Evolutionary conservation across 2,113 vertebrate species (phyloP).

Genomic region (Lophochroa leadbeateri): DNA sequence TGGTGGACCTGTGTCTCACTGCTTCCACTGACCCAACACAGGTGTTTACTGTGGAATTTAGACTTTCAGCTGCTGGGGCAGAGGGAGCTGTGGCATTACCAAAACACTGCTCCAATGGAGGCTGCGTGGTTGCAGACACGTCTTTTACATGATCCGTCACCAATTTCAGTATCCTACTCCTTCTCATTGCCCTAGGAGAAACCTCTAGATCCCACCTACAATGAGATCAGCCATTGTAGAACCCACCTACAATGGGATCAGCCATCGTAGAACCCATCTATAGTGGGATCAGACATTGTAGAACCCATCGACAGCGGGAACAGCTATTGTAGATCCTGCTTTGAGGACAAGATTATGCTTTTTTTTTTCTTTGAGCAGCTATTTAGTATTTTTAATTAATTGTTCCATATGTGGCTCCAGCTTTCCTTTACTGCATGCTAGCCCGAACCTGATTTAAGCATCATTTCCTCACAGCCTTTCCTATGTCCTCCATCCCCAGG

Average conservation of each 20-base stretch:
- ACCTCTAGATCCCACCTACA: background rate
- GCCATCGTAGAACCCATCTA: no score
- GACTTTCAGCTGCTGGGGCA: accelerated
- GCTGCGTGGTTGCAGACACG: accelerated
- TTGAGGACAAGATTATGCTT: background rate
- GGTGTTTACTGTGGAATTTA: background rate
- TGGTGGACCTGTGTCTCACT: background rate
- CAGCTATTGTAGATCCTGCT: background rate
- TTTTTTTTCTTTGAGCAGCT: background rate
- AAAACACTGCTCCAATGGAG: accelerated
- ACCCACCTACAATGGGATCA: background rate
- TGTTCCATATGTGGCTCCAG: accelerated
- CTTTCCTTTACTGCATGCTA: background rate
- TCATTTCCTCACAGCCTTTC: background rate
- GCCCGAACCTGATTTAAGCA: accelerated
- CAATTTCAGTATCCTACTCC: background rate
- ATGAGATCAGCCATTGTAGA: no score
- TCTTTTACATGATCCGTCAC: background rate
- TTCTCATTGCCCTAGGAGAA: background rate
- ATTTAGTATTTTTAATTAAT: background rate
- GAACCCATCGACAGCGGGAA: background rate
- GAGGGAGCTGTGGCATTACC: accelerated
- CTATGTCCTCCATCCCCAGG: accelerated
- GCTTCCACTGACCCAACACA: background rate
- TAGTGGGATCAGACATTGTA: background rate